Evolutionary conservation across 2,797 vertebrate genomes (phyloP).

Genomic region (Sebastes minor): DNA sequence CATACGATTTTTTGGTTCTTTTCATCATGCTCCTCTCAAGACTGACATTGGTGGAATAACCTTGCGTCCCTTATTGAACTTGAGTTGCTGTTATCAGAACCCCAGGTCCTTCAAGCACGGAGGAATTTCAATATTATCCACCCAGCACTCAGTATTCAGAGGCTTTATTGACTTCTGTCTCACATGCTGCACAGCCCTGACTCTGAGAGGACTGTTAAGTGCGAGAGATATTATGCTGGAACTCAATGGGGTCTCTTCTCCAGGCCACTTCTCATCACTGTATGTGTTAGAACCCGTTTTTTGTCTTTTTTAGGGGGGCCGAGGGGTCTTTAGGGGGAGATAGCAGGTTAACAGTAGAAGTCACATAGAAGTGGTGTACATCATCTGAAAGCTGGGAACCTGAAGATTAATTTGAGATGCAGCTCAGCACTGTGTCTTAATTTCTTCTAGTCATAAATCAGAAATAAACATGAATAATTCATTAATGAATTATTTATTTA

Average conservation of each 20-base stretch:
- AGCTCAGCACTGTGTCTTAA: too few species aligned
- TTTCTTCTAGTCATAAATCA: too few species aligned
- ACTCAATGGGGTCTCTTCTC: slow-evolving; percentile 29
- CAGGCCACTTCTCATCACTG: slow-evolving; percentile 1
- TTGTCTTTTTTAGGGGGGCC: too few species aligned
- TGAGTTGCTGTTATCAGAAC: slow-evolving; percentile 16
- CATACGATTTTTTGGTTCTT: not conserved
- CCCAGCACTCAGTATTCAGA: slow-evolving; percentile 39
- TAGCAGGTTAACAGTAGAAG: too few species aligned
- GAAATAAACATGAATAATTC: too few species aligned
- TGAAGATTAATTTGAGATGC: too few species aligned
- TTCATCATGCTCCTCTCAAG: not conserved
- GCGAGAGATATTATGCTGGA: slow-evolving; percentile 39
- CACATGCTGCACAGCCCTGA: slow-evolving; percentile 21
- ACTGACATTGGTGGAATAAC: not conserved
- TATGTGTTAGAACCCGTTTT: too few species aligned
- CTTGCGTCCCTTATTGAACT: not conserved
- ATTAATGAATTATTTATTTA: too few species aligned
- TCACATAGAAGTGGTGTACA: too few species aligned
- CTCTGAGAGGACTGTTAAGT: slow-evolving; percentile 43
- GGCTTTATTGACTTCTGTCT: slow-evolving; percentile 37
- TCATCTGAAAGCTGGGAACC: too few species aligned
- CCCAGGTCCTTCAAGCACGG: slow-evolving; percentile 20
- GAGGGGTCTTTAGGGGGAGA: too few species aligned
- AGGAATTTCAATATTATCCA: slow-evolving; percentile 31